Conservation (phyloP, 1,140 invertebrate genomes). For the Pogonus chalceus region DNA sequence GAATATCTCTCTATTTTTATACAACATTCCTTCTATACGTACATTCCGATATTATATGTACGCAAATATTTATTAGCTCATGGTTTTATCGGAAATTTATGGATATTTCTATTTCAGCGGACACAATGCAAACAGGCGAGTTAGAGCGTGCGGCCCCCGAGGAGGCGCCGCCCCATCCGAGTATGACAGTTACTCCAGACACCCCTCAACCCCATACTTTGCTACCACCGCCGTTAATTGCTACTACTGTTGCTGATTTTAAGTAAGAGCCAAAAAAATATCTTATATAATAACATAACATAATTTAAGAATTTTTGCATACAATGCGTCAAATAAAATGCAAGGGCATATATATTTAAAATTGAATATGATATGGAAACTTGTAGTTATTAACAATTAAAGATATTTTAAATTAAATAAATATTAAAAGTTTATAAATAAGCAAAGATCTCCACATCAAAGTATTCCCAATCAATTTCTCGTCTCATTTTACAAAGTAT, state of each 20-base stretch:
- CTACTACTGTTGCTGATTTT: not conserved
- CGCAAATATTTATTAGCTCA: not conserved
- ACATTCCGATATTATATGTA: not conserved
- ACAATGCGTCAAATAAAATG: no score
- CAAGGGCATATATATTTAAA: no score
- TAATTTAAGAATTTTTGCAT: no score
- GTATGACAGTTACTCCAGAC: not conserved
- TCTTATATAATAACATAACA: no score
- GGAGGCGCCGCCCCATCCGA: not conserved
- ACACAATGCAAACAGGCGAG: not conserved
- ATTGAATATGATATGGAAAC: no score
- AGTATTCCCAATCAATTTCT: no score
- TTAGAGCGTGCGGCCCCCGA: not conserved
- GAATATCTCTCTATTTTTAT: slow-evolving; percentile 1
- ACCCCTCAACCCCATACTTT: not conserved
- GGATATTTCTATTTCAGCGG: not conserved
- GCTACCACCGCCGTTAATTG: not conserved
- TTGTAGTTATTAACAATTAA: no score
- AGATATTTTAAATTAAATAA: no score
- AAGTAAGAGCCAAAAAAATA: no score
- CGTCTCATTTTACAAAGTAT: no score
- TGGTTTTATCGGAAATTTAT: not conserved
- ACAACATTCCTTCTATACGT: not conserved
- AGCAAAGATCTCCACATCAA: no score
- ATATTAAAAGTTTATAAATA: no score